phyloP scores from a whole-genome alignment of 2,113 vertebrate genomes.

The Meleagris gallopavo region DNA sequence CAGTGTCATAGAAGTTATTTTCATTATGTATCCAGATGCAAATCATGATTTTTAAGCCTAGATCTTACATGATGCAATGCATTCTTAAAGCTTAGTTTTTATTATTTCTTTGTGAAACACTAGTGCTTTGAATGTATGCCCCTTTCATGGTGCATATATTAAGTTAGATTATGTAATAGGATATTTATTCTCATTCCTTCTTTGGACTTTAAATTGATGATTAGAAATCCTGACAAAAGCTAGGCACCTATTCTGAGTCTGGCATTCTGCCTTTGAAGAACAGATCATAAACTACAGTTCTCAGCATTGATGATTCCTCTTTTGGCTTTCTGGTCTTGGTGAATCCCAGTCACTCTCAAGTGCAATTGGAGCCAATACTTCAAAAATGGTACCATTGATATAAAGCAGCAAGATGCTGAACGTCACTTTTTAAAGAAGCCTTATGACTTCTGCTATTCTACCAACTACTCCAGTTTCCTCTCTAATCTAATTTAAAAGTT shows the following conservation, averaged over 20 bases:
- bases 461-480: not conserved
- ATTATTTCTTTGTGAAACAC: not conserved
- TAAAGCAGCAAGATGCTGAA: not conserved
- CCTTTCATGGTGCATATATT: not conserved
- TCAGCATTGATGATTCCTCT: not conserved
- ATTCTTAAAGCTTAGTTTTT: not conserved
- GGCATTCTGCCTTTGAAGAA: not conserved
- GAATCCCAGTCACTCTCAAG: not conserved
- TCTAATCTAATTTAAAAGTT: not conserved
- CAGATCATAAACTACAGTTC: not conserved
- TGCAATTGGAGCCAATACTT: not conserved
- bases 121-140: not conserved
- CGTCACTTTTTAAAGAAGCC: not conserved
- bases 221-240: not conserved
- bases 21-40: not conserved
- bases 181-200: not conserved
- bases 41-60: not conserved
- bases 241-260: not conserved
- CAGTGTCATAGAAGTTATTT: not conserved
- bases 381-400: not conserved
- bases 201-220: not conserved
- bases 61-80: rapidly evolving
- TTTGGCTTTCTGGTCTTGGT: not conserved
- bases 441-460: not conserved
- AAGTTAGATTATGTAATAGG: not conserved